Evolutionary conservation across 2,113 vertebrate genomes (phyloP), one percentile per base, ranked within the genome.

Genomic region (Chloropsis cyanopogon): DNA sequence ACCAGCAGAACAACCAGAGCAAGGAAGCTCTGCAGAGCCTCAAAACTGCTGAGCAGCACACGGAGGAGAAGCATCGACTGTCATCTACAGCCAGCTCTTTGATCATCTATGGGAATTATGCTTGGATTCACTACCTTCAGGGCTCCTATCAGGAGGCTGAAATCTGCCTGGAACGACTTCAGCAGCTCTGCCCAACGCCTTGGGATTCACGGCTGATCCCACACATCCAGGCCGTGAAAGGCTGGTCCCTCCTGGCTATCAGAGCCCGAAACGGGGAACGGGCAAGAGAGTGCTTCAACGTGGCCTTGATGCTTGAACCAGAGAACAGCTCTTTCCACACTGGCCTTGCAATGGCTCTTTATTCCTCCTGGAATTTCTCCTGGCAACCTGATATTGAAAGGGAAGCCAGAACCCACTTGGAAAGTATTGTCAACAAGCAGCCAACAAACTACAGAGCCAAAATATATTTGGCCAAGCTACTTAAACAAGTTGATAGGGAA

Each of bases 401-500:
- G 0, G 26, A 60, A 80, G 68, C 79, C 69, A 54, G 7, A 41
- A 44, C 2, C 21, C 24, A 70, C 6, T 28, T 88, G 52, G 35
- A 70, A 88, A 75, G 10, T 21, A n/a, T 50, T 8, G 9, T 54
- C 15, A 0, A 24, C 0, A 2, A 28, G 63, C 84, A 94, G 68
- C 84, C 84, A 70, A 4, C 21, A 6, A 84, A 91, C 68, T 84
- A 80, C 63, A 80, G 46, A 76, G 84, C 84, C 50, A 91, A 94
- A 70, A 53, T 22, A 4, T 17, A 21, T 44, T 65, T 94, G 76
- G 84, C 73, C 39, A 42, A 0, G 26, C 20, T 88, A 10, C n/a
- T 60, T 20, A 2, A 21, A 14, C 1, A 8, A 11, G 4, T 1
- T 15, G 15, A 84, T 44, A 4, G 0, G 12, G 1, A 59, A 26